Base-by-base conservation (phyloP, 2,113 vertebrate genomes). In the Coregonus clupeaformis region DNA sequence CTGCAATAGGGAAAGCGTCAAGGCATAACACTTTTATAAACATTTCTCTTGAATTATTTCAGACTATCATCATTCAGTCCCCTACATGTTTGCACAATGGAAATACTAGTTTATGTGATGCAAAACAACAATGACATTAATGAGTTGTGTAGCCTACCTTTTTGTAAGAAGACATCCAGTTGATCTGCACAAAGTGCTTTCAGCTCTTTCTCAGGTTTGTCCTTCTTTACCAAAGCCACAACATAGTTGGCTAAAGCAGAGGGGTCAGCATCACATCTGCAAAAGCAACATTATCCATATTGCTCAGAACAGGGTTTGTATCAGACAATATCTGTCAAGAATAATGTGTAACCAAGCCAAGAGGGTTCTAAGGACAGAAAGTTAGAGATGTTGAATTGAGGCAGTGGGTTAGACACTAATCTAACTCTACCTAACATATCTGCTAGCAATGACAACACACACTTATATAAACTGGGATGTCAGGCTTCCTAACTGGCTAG, bases 171-270 rank as follows among this genome's bases (percentile, higher is more conserved):
- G 80, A 99, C 98, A 75, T 99, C 98, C 89, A 99, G 93, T 87
- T 99, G 98, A 91, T 99, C 98, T 27, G 96, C 97, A 91, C 97
- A 99, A 77, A 98, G 94, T 14, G 97, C 97, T 75, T 96, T 96
- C 80, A 99, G 92, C 73, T 99, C 98, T 82, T 98, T 98, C 90
- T 99, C 97, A 0, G 97, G 93, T 91, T 99, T 99, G 91, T 99
- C 98, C 73, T 99, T 99, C 92, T 98, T 98, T 67, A 99, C 98
- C 86, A 99, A 90, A 0, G 98, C 98, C 89, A 99, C 97, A n/a
- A 99, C 98, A 85, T 99, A 99, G 89, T 99, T 99, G 81, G 98
- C 98, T 88, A 99, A 90, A 73, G 97, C 97, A 49, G 96, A 96
- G 18, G 98, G 98, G 84, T 99, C 98, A 67, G 98, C 98, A n/a